These are phyloP conservation scores for Gymnarchus niloticus DNA, from an alignment of 2,113 vertebrate genomes.

Conservation along the genomic window DNA sequence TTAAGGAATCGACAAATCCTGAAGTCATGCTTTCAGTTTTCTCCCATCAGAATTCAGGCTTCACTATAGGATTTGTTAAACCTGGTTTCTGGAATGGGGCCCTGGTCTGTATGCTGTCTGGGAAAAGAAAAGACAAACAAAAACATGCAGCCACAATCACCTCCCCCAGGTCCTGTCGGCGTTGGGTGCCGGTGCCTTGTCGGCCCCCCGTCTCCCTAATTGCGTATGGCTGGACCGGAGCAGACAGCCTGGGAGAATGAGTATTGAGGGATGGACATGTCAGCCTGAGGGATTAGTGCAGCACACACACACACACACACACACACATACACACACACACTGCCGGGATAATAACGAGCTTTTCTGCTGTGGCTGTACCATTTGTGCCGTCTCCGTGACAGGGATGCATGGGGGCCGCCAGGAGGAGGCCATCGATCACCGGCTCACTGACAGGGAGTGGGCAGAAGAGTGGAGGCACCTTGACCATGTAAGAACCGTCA, in stretches of 20 bases:
- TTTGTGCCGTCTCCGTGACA: slow-evolving; percentile 43
- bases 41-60: no score
- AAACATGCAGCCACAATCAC: not conserved
- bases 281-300: not conserved
- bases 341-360: not conserved
- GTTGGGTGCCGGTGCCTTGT: not conserved
- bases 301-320: not conserved
- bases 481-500: slow-evolving; percentile 82
- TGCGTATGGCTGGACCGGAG: not conserved
- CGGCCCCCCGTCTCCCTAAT: not conserved
- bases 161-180: not conserved
- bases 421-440: slow-evolving; percentile 98
- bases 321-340: not conserved
- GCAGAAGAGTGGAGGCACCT: slow-evolving; percentile 99
- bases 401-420: slow-evolving; percentile 91
- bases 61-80: no score
- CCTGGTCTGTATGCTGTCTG: not conserved
- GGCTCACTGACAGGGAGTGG: slow-evolving; percentile 98
- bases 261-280: not conserved
- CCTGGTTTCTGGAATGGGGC: no score
- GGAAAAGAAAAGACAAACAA: not conserved
- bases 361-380: not conserved
- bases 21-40: no score
- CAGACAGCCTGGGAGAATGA: not conserved
- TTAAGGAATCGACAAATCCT: no score